Percentiles rank a stretch among this genome's conserved stretches.
Evolutionary conservation across 1,140 invertebrate species (phyloP).

Genomic region (Reticulitermes speratus): DNA sequence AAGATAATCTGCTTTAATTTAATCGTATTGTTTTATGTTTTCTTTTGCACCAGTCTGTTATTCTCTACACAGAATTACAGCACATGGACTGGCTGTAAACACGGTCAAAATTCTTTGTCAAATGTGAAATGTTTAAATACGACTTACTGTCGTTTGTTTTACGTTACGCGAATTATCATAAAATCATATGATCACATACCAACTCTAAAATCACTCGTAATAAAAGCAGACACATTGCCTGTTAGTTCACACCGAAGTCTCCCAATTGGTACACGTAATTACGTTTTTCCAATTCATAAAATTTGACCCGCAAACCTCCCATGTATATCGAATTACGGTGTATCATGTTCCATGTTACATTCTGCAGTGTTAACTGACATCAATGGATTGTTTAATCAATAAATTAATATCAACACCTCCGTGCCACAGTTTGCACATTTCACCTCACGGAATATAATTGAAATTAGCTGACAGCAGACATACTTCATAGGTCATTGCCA

Average conservation of each 20-base stretch:
- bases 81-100: no score
- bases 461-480: background rate
- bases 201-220: background rate
- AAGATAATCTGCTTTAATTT: no score
- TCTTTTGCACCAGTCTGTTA: no score
- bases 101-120: no score
- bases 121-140: no score
- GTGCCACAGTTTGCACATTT: background rate
- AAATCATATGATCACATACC: background rate
- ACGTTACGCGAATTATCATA: background rate
- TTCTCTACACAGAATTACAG: no score
- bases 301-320: background rate
- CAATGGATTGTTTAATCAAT: background rate
- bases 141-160: no score
- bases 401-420: constrained; percentile 7
- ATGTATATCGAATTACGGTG: background rate
- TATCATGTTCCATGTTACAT: background rate
- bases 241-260: background rate
- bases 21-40: no score
- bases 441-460: background rate
- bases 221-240: background rate
- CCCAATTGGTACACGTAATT: background rate
- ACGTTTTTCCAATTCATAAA: background rate
- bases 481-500: background rate
- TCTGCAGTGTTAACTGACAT: background rate